Conservation (phyloP, 2,113 vertebrate genomes). For the Bettongia penicillata region DNA sequence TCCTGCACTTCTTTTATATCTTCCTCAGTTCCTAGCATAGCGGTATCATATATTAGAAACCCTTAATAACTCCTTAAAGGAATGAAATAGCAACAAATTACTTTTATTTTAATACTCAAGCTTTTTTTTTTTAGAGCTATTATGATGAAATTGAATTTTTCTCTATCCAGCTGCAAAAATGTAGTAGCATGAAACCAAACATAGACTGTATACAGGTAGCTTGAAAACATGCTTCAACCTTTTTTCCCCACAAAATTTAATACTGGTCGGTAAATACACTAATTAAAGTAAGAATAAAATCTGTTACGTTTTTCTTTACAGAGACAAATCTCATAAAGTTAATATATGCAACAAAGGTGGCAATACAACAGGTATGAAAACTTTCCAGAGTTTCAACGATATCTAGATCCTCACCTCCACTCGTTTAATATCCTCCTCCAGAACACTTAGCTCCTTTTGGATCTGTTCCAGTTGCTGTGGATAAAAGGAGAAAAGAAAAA, state of each 20-base stretch:
- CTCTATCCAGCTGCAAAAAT: slow-evolving; percentile 31
- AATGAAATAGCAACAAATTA: not conserved
- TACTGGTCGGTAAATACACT: slow-evolving; percentile 33
- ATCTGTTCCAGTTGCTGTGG: slow-evolving; percentile 97
- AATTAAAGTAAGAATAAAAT: slow-evolving; percentile 72
- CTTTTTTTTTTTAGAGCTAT: slow-evolving; percentile 27
- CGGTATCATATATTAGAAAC: not conserved
- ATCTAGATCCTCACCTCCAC: slow-evolving; percentile 92
- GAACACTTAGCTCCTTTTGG: slow-evolving; percentile 97
- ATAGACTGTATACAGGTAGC: slow-evolving; percentile 33
- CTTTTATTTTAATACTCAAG: slow-evolving; percentile 2
- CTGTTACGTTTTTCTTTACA: slow-evolving; percentile 74
- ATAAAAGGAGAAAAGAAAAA: slow-evolving; percentile 74
- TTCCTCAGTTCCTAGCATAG: not conserved
- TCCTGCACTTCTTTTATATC: not conserved
- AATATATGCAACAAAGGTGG: slow-evolving; percentile 72
- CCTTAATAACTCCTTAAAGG: not conserved
- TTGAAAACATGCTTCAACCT: slow-evolving; percentile 12
- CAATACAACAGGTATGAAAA: slow-evolving; percentile 77
- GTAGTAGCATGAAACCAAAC: slow-evolving; percentile 44
- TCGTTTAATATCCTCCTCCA: slow-evolving; percentile 98
- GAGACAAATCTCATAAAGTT: slow-evolving; percentile 74
- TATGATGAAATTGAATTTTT: not conserved
- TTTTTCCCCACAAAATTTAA: slow-evolving; percentile 50
- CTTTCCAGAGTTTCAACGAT: slow-evolving; percentile 71